A percentile compares a stretch with the other conserved stretches of the same genome.
Evolutionary conservation across 2,797 vertebrate species (phyloP).

Genomic region (Philypnodon macrostomus): DNA sequence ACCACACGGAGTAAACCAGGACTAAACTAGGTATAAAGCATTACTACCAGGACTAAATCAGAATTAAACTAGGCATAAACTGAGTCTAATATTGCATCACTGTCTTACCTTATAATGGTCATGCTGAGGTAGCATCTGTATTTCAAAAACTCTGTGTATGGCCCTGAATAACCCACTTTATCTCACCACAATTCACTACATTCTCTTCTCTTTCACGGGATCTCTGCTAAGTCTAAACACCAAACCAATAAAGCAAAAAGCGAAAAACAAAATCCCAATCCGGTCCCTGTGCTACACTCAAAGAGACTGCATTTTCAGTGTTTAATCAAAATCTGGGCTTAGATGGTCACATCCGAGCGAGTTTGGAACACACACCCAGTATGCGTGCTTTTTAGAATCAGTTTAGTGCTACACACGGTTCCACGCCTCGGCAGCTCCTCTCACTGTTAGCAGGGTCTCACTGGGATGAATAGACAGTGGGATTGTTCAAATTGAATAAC

Average conservation of each 20-base stretch:
- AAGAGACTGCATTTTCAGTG: slow-evolving; percentile 59
- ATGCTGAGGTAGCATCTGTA: too few relatives aligned
- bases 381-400: slow-evolving; percentile 39
- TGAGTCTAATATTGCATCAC: too few relatives aligned
- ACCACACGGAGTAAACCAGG: too few relatives aligned
- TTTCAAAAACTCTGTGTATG: too few relatives aligned
- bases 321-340: slow-evolving; percentile 70
- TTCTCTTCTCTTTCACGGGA: slow-evolving; percentile 49
- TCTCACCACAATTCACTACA: too few relatives aligned
- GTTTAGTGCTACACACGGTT: slow-evolving; percentile 55
- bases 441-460: slow-evolving; percentile 68
- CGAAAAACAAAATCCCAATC: slow-evolving; percentile 60
- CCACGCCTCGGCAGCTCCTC: slow-evolving; percentile 53
- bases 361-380: slow-evolving; percentile 16
- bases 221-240: slow-evolving; percentile 67
- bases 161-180: too few relatives aligned
- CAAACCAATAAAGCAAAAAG: slow-evolving; percentile 73
- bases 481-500: slow-evolving; percentile 70
- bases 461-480: slow-evolving; percentile 57
- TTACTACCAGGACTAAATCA: too few relatives aligned
- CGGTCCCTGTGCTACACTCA: slow-evolving; percentile 35
- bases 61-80: too few relatives aligned
- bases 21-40: too few relatives aligned
- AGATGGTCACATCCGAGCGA: slow-evolving; percentile 58
- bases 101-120: too few relatives aligned